Evolutionary conservation across 2,797 vertebrate species (phyloP).

Genomic region (Poliocrania exsul): DNA sequence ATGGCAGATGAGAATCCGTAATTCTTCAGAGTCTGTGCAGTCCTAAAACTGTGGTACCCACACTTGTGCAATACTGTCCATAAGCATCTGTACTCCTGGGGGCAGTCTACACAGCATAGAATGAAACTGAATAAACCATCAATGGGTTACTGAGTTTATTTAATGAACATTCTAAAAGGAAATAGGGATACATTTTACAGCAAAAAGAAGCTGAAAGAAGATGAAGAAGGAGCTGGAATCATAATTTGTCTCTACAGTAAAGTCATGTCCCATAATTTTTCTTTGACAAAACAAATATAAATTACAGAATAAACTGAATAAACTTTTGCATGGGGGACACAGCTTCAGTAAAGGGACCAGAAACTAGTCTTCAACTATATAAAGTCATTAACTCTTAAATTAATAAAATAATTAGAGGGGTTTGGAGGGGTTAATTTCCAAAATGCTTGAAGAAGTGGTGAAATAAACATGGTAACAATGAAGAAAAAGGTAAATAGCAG

Average conservation of each 20-base stretch:
- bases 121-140: neutral
- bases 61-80: neutral
- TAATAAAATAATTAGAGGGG: neutral
- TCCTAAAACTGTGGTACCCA: neutral
- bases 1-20: neutral
- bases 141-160: neutral
- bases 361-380: neutral
- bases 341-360: neutral
- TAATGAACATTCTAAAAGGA: neutral
- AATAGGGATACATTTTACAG: neutral
- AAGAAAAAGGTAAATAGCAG: neutral
- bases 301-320: neutral
- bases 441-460: neutral
- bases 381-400: neutral
- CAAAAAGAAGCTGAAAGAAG: neutral
- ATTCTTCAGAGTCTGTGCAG: neutral
- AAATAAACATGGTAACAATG: neutral
- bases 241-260: neutral
- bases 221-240: neutral
- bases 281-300: neutral
- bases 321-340: neutral
- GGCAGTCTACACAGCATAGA: neutral
- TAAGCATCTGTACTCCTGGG: neutral
- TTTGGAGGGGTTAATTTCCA: rapidly evolving
- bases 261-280: neutral